Base-by-base conservation (phyloP, 2,113 vertebrate genomes). In the Anarhynchus alexandrinus region DNA sequence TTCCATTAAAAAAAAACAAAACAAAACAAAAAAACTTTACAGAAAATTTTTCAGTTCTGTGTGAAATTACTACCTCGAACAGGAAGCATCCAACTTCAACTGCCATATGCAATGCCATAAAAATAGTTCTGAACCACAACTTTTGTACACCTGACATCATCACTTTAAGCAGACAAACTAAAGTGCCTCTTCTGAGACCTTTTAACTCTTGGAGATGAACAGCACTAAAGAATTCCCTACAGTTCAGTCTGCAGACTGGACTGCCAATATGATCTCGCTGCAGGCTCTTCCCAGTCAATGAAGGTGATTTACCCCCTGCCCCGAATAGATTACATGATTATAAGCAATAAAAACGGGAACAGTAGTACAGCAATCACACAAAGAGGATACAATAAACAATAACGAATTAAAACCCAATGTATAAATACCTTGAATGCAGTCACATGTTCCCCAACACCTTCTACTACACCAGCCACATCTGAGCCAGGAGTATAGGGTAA, bases 401-500 rank as follows among this genome's bases (percentile, higher is more conserved):
- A 18, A 8, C 0, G 30, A 67, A 6, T 11, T 16, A 15, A 23
- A 67, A 4, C 11, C 42, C 51, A 3, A 1, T 0, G 38, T 10
- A 17, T 1, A 30, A 52, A 36, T 97, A 99, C 99, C 99, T 99
- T 98, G 40, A 99, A 97, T 4, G 94, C 83, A 47, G 95, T 96
- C 45, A 99, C 99, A 5, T 92, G 94, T 0, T 98, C 96, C 80
- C 99, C 99, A 18, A 99, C 96, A 6, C 92, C 74, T 58, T 99
- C 98, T 43, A 99, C 64, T 7, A 99, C 96, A 13, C 99, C 99
- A 4, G 99, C 97, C 45, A 98, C 98, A 26, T 99, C 99, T 0
- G 97, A 92, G 77, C 99, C 99, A 1, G 99, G 99, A 0, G 98
- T 99, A 62, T 99, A 99, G 1, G 99, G 99, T 15, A 99, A 89